These are phyloP conservation scores for Carcharodon carcharias DNA, from an alignment of 2,797 vertebrate species.

Conservation along the genomic window DNA sequence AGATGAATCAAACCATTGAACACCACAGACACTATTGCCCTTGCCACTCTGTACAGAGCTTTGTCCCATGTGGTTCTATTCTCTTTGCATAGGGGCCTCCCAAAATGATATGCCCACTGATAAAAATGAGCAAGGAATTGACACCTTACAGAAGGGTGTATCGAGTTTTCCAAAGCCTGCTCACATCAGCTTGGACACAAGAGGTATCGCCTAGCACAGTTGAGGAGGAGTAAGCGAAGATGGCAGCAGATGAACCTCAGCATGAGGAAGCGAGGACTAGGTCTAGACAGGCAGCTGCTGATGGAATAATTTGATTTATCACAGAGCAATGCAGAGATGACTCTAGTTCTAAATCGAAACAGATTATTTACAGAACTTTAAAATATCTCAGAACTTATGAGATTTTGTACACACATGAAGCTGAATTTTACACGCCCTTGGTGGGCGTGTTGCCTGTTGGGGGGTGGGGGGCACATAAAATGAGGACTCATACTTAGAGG, in stretches of 20 bases:
- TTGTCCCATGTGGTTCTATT: neutral
- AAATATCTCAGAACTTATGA: too few species aligned
- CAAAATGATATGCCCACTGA: neutral
- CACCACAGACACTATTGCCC: neutral
- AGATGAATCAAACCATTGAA: too few species aligned
- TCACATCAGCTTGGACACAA: neutral
- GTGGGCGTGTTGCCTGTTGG: too few species aligned
- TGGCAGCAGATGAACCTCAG: neutral
- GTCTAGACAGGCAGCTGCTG: neutral
- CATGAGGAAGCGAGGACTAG: neutral
- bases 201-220: neutral
- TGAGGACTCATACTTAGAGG: neutral
- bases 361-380: too few species aligned
- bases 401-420: too few species aligned
- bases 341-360: too few species aligned
- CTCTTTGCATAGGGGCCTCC: neutral
- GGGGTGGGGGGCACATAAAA: too few species aligned
- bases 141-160: neutral
- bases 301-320: neutral
- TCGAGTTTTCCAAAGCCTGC: neutral
- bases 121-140: neutral
- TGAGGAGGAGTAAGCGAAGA: neutral
- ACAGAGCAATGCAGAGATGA: too few species aligned
- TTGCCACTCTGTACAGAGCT: neutral
- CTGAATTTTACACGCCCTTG: too few species aligned